Evolutionary conservation across 2,888 invertebrate genomes (phyloP), one percentile per base, ranked within the genome.

Genomic region (Euphydryas editha): DNA sequence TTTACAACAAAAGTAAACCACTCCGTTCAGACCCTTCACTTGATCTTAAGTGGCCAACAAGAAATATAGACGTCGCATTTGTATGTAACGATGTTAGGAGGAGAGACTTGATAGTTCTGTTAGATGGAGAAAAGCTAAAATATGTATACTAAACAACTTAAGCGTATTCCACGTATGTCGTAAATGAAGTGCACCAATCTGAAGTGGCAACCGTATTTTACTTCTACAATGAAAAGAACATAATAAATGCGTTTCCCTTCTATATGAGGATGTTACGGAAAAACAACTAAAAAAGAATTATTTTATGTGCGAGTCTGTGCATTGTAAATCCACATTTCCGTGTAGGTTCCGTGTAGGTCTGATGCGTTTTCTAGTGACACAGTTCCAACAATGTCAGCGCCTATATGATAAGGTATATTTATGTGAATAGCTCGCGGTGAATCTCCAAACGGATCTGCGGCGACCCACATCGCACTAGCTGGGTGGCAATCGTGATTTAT

Each of bases 401-500:
- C 47, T 54, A 51, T 59, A 62, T 13, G 44, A 42, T 57, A 44
- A 24, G 51, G 44, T 57, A 39, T 66, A 59, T 66, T 62, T 68
- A 65, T 63, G 59, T 59, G 56, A 66, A 62, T 60, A 65, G 36
- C 36, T 54, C 57, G 60, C 63, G 62, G 68, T 61, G 65, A 65
- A 62, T 69, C 66, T 69, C 47, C 55, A 36, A 65, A 68, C 69
- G 69, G 69, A 65, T 67, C 70, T 72, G 74, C 71, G 74, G 73
- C 74, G 75, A 71, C 77, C 78, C 73, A 76, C 75, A 73, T 74
- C 73, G 61, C 78, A 66, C 75, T 51, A 51, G 63, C 73, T 82
- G 80, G 81, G 81, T 83, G 82, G 82, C 76, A 75, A 64, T 68
- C 62, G 72, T 79, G 77, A 81, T 80, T 82, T 79, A 82, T 79